Base-by-base conservation (phyloP, 2,888 invertebrate genomes). In the Germaria angustata region DNA sequence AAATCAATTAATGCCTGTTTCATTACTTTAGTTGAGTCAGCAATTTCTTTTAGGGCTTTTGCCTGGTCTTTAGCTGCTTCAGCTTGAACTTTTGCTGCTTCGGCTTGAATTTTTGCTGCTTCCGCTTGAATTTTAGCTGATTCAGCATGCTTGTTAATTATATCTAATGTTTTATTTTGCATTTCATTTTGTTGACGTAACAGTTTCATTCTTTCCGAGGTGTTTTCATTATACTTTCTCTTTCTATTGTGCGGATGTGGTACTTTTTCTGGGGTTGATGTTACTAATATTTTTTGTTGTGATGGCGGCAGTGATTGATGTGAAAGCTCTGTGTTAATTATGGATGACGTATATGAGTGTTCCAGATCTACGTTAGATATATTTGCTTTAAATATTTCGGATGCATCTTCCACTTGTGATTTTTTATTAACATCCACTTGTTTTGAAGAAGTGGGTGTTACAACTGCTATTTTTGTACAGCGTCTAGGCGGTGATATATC, bases 91-190 rank as follows among this genome's bases (percentile, higher is more conserved):
- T 28, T 51, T 2, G 49, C 46, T 20, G 68, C n/a, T 53, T 51
- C 68, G n/a, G 69, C 55, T 44, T 57, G 39, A 41, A 39, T 13
- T 55, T 32, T n/a, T n/a, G n/a, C n/a, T n/a, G n/a, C n/a, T 53
- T 2, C 36, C 51, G 69, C 69, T 32, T 34, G 24, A 9, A 15
- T 55, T 69, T 41, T 9, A 11, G 55, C 24, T 17, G 41, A 17
- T 55, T 69, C 69, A 5, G 41, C 39, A 17, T 44, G 24, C 15
- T 53, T 53, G 7, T 41, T 9, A 39, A 69, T 55, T 11, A 39
- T 5, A 17, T 55, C 28, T 2, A 55, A 7, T 17, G 41, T 41
- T 55, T 36, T 55, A 3, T 41, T 11, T 55, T 55, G 68, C n/a
- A 55, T 41, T 3, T 53, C 44, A 13, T 11, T 20, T 69, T 69